Evolutionary conservation across 2,113 vertebrate species (phyloP).

Genomic region (Plecotus auritus): DNA sequence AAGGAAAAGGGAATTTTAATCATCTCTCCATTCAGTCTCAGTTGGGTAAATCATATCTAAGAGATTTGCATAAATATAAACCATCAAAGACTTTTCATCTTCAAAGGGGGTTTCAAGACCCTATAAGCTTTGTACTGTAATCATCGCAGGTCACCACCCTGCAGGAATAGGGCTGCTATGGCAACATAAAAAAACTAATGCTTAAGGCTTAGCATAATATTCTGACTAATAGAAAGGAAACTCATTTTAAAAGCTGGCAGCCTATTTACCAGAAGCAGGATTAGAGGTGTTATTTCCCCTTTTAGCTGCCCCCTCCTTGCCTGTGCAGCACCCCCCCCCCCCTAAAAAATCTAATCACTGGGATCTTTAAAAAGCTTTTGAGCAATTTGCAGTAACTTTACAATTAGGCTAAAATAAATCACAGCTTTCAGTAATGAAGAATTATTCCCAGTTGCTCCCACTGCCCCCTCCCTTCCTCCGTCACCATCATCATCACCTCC

Average conservation of each 20-base stretch:
- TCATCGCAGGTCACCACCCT: slow-evolving; percentile 99
- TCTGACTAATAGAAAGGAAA: slow-evolving; percentile 92
- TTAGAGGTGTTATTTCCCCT: slow-evolving; percentile 92
- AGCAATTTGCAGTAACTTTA: slow-evolving; percentile 86
- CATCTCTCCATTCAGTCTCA: slow-evolving; percentile 99
- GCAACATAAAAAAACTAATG: slow-evolving; percentile 99
- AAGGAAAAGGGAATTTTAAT: slow-evolving; percentile 99
- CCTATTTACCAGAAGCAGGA: slow-evolving; percentile 88
- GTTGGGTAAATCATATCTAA: slow-evolving; percentile 99
- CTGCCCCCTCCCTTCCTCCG: background rate
- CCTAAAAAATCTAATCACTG: slow-evolving; percentile 85
- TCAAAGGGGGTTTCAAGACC: slow-evolving; percentile 99
- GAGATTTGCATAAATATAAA: slow-evolving; percentile 99
- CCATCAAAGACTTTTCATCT: slow-evolving; percentile 99
- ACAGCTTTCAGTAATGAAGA: slow-evolving; percentile 77
- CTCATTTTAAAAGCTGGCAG: slow-evolving; percentile 89
- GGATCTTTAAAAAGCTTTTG: slow-evolving; percentile 85
- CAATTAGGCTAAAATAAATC: slow-evolving; percentile 85
- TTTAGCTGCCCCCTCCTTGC: slow-evolving; percentile 80
- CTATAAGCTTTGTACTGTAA: slow-evolving; percentile 99
- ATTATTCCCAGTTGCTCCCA: slow-evolving; percentile 72
- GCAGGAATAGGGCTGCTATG: slow-evolving; percentile 99
- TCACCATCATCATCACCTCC: slow-evolving; percentile 35
- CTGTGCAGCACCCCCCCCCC: slow-evolving; percentile 60
- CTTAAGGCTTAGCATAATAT: slow-evolving; percentile 99